Conservation (phyloP, 2,113 vertebrate species). For the Bujurquina vittata region DNA sequence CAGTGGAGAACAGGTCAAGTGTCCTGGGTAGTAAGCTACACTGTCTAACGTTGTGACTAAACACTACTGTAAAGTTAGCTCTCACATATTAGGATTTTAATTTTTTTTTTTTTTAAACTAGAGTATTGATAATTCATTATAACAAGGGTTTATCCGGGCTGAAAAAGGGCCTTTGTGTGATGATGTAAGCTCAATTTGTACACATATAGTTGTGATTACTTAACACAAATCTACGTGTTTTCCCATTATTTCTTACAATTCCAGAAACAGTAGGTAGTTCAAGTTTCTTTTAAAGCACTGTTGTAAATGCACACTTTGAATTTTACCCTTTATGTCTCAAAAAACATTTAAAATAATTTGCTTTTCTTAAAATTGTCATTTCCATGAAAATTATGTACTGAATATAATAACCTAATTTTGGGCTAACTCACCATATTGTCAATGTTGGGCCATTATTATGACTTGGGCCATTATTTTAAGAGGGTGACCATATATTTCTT, state of each 20-base stretch:
- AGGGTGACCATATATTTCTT: not conserved
- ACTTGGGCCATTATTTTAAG: no score
- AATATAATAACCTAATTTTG: no score
- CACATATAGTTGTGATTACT: not conserved
- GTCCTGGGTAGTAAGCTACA: not conserved
- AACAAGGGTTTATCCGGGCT: not conserved
- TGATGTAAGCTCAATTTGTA: not conserved
- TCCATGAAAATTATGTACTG: not conserved
- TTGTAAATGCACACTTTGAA: not conserved
- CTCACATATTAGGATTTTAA: not conserved
- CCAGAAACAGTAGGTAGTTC: no score
- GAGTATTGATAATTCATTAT: not conserved
- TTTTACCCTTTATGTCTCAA: not conserved
- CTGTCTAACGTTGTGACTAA: not conserved
- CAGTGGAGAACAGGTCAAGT: not conserved
- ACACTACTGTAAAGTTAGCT: not conserved
- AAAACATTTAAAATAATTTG: not conserved
- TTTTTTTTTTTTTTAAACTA: no score
- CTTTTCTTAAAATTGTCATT: not conserved
- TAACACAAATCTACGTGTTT: not conserved
- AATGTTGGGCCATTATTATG: no score
- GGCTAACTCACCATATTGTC: no score
- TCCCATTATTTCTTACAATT: not conserved
- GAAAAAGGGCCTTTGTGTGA: not conserved
- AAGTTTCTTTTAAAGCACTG: not conserved